phyloP scores from a whole-genome alignment of 2,888 invertebrate genomes.

The Orthonychiurus folsomi region DNA sequence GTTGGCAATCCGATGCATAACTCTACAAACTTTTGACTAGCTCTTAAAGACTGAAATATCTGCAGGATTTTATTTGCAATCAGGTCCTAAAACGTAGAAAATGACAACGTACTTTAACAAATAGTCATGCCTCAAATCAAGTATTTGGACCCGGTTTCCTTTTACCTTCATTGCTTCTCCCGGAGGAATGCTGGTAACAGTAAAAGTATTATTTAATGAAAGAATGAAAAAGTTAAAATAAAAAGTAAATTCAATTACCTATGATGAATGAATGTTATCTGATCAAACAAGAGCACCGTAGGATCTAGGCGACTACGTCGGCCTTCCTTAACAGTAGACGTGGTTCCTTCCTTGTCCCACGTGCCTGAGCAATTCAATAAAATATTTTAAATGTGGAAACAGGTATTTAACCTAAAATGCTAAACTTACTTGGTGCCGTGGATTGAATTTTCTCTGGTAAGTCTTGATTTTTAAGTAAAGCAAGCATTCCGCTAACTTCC shows the following conservation, averaged over 20 bases:
- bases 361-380: conserved; percentile 19
- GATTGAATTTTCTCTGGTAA: conserved; percentile 36
- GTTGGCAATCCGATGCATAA: conserved; percentile 29
- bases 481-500: conserved; percentile 34
- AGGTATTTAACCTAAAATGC: neutral
- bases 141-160: too few relatives aligned
- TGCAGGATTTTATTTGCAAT: conserved; percentile 31
- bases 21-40: conserved; percentile 36
- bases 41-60: conserved; percentile 31
- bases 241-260: too few relatives aligned
- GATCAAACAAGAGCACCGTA: conserved; percentile 36
- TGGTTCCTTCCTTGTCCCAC: conserved; percentile 39
- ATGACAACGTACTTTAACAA: too few relatives aligned
- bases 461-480: conserved; percentile 34
- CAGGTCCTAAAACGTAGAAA: too few relatives aligned
- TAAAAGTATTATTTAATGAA: too few relatives aligned
- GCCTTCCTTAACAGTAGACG: conserved; percentile 30
- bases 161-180: conserved; percentile 34
- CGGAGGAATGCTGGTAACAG: conserved; percentile 35
- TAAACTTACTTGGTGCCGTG: conserved; percentile 32
- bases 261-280: conserved; percentile 37
- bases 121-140: too few relatives aligned
- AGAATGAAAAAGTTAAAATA: too few relatives aligned
- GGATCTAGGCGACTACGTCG: conserved; percentile 39
- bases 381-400: conserved; percentile 9